Percentiles rank a stretch among this genome's conserved stretches.
These are phyloP conservation scores for Seriola quinqueradiata DNA, from an alignment of 2,113 vertebrate genomes.

Conservation along the genomic window DNA sequence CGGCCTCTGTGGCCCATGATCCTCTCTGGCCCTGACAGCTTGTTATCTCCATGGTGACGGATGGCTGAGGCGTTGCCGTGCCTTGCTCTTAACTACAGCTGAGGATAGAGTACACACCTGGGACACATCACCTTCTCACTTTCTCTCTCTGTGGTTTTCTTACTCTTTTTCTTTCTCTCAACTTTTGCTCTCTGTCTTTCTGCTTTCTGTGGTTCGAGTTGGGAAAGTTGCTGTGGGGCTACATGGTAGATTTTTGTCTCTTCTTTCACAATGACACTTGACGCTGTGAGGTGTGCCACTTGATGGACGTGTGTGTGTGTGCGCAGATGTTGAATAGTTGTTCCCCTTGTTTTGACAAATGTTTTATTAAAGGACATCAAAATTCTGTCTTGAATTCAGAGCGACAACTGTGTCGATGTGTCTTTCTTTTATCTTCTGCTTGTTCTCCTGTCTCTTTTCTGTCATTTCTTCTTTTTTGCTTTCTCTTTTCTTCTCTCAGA, in stretches of 20 bases:
- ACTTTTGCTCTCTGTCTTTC: slow-evolving; percentile 31
- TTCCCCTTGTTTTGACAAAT: slow-evolving; percentile 55
- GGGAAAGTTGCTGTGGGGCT: slow-evolving; percentile 20
- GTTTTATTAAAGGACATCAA: slow-evolving; percentile 56
- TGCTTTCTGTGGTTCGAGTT: not conserved
- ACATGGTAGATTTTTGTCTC: not conserved
- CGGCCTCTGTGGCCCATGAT: slow-evolving; percentile 76
- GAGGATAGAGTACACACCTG: slow-evolving; percentile 75
- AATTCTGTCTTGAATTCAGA: slow-evolving; percentile 47
- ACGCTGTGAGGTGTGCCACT: slow-evolving; percentile 29
- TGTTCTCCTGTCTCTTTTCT: slow-evolving; percentile 49
- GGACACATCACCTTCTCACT: slow-evolving; percentile 64
- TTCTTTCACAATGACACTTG: slow-evolving; percentile 12
- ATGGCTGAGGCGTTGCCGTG: slow-evolving; percentile 73
- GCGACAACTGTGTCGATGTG: slow-evolving; percentile 6
- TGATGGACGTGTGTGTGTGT: slow-evolving; percentile 20
- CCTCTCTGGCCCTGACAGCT: slow-evolving; percentile 78
- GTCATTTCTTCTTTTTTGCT: slow-evolving; percentile 34
- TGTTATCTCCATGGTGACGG: slow-evolving; percentile 83
- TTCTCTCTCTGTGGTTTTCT: slow-evolving; percentile 15
- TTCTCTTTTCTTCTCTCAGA: slow-evolving; percentile 20
- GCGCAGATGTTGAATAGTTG: slow-evolving; percentile 7
- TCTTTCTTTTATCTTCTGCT: slow-evolving; percentile 41
- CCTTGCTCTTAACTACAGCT: slow-evolving; percentile 72
- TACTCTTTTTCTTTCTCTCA: slow-evolving; percentile 12